phyloP scores from a whole-genome alignment of 2,888 invertebrate species.

The Cetonia aurata region DNA sequence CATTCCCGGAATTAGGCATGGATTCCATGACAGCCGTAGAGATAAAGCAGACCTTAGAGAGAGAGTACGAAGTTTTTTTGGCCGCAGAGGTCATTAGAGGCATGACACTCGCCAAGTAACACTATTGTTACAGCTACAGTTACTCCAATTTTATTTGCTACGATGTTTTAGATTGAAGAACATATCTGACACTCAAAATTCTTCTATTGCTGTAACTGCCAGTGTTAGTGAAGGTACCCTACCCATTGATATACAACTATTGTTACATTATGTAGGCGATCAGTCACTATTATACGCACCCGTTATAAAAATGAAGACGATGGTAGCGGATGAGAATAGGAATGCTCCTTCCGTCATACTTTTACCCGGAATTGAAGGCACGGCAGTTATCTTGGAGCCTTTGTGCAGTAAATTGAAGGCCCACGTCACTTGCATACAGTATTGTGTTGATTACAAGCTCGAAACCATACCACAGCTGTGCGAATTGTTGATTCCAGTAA shows the following conservation, averaged over 20 bases:
- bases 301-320: conserved; percentile 16
- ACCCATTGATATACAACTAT: conserved; percentile 69
- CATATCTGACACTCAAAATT: conserved; percentile 64
- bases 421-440: conserved; percentile 71
- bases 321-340: background rate
- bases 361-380: conserved; percentile 79
- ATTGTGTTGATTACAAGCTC: conserved; percentile 65
- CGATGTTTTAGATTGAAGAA: conserved; percentile 66
- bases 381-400: conserved; percentile 69
- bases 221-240: conserved; percentile 16
- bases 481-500: conserved; percentile 72
- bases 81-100: conserved; percentile 88
- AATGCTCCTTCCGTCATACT: conserved; percentile 68
- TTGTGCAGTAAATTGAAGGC: conserved; percentile 69
- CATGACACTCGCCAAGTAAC: conserved; percentile 79
- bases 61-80: conserved; percentile 89
- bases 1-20: conserved; percentile 93
- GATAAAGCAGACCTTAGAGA: conserved; percentile 91
- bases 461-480: conserved; percentile 68
- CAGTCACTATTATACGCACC: conserved; percentile 66
- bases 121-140: background rate
- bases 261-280: conserved; percentile 74
- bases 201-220: too few species aligned
- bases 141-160: background rate
- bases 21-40: conserved; percentile 98